Percentiles rank a stretch among this genome's conserved stretches.
phyloP scores from a whole-genome alignment of 2,888 invertebrate genomes.

The Synergus umbraculus region DNA sequence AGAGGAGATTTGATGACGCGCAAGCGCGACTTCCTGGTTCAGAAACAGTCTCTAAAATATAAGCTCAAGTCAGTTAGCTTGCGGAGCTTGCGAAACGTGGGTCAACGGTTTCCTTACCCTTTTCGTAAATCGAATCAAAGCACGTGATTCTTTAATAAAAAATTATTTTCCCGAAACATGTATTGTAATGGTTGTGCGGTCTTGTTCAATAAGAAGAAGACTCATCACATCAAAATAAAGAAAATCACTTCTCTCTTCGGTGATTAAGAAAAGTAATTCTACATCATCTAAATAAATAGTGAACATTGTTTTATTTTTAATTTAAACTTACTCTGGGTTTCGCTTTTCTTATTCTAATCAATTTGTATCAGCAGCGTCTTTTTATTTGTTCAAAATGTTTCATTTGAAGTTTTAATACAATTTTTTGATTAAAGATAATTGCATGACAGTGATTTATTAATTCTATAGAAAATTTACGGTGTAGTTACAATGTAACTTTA shows the following conservation, averaged over 20 bases:
- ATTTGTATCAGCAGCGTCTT: too few species aligned
- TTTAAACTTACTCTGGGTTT: too few species aligned
- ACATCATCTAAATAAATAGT: too few species aligned
- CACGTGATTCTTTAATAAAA: constrained; percentile 49
- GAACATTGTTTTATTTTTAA: too few species aligned
- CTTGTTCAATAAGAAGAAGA: not conserved
- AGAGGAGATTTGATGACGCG: constrained; percentile 44
- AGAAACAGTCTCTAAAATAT: constrained; percentile 45
- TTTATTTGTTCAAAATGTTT: too few species aligned
- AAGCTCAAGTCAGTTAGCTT: constrained; percentile 58
- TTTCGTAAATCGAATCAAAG: not conserved
- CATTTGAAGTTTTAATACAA: too few species aligned
- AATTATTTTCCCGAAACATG: not conserved
- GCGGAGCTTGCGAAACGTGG: constrained; percentile 57
- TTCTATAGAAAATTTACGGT: too few species aligned
- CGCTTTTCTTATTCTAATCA: too few species aligned
- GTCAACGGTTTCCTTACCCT: constrained; percentile 26
- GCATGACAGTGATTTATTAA: too few species aligned
- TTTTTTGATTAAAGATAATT: too few species aligned
- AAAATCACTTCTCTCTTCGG: not conserved
- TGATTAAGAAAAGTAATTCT: not conserved
- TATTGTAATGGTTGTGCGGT: constrained; percentile 1
- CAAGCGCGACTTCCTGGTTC: constrained; percentile 53
- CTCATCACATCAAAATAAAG: not conserved
- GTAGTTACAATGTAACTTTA: too few species aligned